Evolutionary conservation across 2,888 invertebrate species (phyloP), one percentile per base, ranked within the genome.

Genomic region (Pachliopta kotzebuea): DNA sequence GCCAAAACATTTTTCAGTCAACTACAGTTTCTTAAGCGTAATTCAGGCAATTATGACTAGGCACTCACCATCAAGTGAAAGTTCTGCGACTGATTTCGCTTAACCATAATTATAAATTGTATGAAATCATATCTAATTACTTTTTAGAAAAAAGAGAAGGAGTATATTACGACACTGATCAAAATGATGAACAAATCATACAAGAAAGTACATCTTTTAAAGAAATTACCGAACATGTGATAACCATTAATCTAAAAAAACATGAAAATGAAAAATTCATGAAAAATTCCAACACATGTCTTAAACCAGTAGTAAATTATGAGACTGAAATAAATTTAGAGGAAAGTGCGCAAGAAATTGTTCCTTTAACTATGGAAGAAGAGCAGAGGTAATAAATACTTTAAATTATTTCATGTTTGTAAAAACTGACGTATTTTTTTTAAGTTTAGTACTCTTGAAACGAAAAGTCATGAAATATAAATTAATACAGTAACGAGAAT

Each of bases 211-310:
- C 79, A 9, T 79, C 79, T 63, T 69, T 90, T 67, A 82, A 86
- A 71, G 79, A 84, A 66, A 77, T 88, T 1, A 85, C 87, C 17
- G 87, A 86, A 57, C 84, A 83, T 76, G 83, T 85, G 7, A 78
- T 90, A 55, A 61, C 68, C 56, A 71, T 70, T 56, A 72, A 67
- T 57, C 52, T 70, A 60, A 65, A 72, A 55, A 65, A 70, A 56
- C 55, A 63, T 20, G 56, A 67, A 37, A 68, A 62, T 53, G 24
- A 57, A 8, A 49, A 64, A 58, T n/a, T n/a, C n/a, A 60, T 49
- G 14, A 45, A 14, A 11, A 21, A 26, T 54, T 54, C 50, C 29
- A 58, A 55, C 56, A 17, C 45, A 0, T 26, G 60, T 18, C 20
- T 42, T 29, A 65, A 18, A 21, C 57, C 52, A 56, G 31, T 23